Evolutionary conservation across 2,113 vertebrate species (phyloP).

Genomic region (Equus quagga): DNA sequence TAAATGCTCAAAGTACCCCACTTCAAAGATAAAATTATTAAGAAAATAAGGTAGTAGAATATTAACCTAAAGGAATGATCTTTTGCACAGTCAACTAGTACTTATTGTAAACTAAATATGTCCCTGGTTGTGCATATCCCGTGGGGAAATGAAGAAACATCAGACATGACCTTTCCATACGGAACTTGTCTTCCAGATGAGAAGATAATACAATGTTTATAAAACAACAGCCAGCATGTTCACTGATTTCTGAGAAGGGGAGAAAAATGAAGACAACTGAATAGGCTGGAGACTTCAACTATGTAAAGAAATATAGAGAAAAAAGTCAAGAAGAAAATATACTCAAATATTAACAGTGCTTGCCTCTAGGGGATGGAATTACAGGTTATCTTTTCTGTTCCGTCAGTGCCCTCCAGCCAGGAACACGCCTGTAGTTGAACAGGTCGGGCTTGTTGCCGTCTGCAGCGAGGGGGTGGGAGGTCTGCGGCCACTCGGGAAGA

Average conservation of each 20-base stretch:
- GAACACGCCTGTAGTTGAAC: background rate
- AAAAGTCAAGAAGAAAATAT: background rate
- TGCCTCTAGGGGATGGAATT: background rate
- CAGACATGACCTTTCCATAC: background rate
- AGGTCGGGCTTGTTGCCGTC: background rate
- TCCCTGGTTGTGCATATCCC: background rate
- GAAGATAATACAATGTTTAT: background rate
- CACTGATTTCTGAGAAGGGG: background rate
- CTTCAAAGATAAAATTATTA: background rate
- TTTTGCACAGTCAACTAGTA: background rate
- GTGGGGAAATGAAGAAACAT: background rate
- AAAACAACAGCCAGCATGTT: background rate
- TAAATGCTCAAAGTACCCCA: background rate
- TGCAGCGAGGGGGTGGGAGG: background rate
- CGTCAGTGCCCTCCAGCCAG: background rate
- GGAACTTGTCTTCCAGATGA: background rate
- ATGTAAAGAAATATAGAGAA: background rate
- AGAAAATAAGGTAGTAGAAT: background rate
- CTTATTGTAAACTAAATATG: background rate
- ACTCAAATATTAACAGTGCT: background rate
- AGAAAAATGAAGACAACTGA: background rate
- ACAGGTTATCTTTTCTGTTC: background rate
- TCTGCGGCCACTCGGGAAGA: background rate
- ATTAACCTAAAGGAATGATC: background rate
- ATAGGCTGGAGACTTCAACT: background rate